phyloP scores from a whole-genome alignment of 2,888 invertebrate species.

The Hyles lineata region DNA sequence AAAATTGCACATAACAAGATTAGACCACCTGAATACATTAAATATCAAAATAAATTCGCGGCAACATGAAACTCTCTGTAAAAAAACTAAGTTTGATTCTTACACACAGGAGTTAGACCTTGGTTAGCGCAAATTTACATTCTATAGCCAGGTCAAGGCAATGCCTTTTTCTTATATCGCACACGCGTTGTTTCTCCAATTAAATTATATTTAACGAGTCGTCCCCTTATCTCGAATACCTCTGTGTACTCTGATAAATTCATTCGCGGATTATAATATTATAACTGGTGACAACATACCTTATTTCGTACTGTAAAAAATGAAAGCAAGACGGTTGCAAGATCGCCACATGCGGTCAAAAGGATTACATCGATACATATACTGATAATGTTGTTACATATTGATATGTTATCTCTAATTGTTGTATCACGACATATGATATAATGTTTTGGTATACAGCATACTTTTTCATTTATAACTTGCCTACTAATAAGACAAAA shows the following conservation, averaged over 20 bases:
- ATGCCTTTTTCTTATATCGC: slow-evolving; percentile 12
- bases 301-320: background rate
- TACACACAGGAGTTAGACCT: slow-evolving; percentile 35
- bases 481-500: background rate
- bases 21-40: background rate
- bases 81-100: slow-evolving; percentile 3
- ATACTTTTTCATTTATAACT: background rate
- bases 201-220: slow-evolving; percentile 5
- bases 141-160: slow-evolving; percentile 34
- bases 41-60: background rate
- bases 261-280: slow-evolving; percentile 4
- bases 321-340: background rate
- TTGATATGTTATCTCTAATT: background rate
- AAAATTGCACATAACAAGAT: background rate
- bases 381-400: background rate
- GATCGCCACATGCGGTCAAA: background rate
- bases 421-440: background rate
- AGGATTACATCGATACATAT: background rate
- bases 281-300: background rate
- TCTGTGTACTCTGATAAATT: slow-evolving; percentile 15
- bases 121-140: slow-evolving; percentile 32
- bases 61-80: background rate
- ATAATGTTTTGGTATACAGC: slow-evolving; percentile 3
- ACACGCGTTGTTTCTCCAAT: slow-evolving; percentile 2
- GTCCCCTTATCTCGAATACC: slow-evolving; percentile 1